These are phyloP conservation scores for Lichenostomus cassidix DNA, from an alignment of 2,113 vertebrate genomes.

Conservation along the genomic window DNA sequence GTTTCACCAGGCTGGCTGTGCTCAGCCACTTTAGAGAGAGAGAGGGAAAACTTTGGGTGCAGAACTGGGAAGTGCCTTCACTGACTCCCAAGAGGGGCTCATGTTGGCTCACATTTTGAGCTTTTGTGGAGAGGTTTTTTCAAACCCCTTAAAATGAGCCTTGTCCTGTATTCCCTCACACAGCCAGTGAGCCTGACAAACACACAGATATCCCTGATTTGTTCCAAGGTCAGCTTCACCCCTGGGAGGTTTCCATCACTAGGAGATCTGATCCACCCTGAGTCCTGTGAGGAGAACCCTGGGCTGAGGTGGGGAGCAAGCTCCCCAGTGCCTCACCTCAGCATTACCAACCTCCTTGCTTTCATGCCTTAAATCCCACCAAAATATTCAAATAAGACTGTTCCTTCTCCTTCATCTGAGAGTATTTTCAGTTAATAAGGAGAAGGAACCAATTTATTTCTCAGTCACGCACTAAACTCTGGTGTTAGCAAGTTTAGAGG, in stretches of 20 bases:
- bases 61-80: not conserved
- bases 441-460: conserved; percentile 58
- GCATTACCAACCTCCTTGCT: fast-evolving
- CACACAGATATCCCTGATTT: not conserved
- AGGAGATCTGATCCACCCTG: not conserved
- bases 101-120: not conserved
- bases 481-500: conserved; percentile 19
- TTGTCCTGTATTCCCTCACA: not conserved
- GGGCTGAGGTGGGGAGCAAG: not conserved
- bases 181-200: not conserved
- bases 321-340: not conserved
- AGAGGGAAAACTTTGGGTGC: not conserved
- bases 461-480: conserved; percentile 51
- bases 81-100: not conserved
- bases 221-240: not conserved
- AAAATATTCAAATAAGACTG: not conserved
- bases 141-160: not conserved
- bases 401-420: not conserved
- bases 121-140: not conserved
- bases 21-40: not conserved
- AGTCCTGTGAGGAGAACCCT: not conserved
- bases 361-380: not conserved
- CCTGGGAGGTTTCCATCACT: not conserved
- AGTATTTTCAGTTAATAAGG: not conserved
- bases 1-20: not conserved